Base-by-base conservation (phyloP, 2,797 vertebrate species). In the Malurus leucopterus region DNA sequence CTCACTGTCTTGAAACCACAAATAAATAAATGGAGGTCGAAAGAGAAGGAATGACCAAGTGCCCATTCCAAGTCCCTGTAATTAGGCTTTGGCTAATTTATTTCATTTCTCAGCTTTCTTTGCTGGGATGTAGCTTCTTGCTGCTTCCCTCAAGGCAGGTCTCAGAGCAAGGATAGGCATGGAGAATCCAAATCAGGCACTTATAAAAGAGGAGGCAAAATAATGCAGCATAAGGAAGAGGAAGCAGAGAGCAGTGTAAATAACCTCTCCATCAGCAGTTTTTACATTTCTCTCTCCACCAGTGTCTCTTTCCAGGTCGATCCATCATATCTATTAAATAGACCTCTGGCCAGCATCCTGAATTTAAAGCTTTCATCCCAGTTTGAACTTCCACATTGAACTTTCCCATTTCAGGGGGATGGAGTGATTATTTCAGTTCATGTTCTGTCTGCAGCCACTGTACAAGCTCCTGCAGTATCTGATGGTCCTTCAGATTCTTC, bases 341-440 rank as follows among this genome's bases (percentile, higher is more conserved):
- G 34, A 10, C 8, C 23, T 46, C 29, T 21, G n/a, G 34, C 69
- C 32, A 62, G 41, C 44, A 47, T 36, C 58, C 38, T 15, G 4
- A 41, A 24, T 55, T 41, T 27, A 81, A 85, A 58, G 24, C 44
- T 78, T 72, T 51, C 27, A 16, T 29, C 62, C 41, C 49, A 40
- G 9, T 61, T 76, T 82, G 49, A 65, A n/a, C 40, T 30, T 43
- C 8, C 40, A 13, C 0, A 0, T 5, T 32, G 59, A 36, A 26
- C 36, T 76, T 89, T 34, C 5, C 21, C 24, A 3, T 51, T 57
- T 57, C 32, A 58, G 57, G 13, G 55, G 38, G 32, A 30, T 34
- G 5, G 36, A 36, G 36, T 36, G 21, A n/a, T 59, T 8, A 21
- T 46, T 49, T 41, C 0, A 0, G 7, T 22, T 26, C 20, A 1